Conservation (phyloP, 2,113 vertebrate genomes). For the Melierax canorus region DNA sequence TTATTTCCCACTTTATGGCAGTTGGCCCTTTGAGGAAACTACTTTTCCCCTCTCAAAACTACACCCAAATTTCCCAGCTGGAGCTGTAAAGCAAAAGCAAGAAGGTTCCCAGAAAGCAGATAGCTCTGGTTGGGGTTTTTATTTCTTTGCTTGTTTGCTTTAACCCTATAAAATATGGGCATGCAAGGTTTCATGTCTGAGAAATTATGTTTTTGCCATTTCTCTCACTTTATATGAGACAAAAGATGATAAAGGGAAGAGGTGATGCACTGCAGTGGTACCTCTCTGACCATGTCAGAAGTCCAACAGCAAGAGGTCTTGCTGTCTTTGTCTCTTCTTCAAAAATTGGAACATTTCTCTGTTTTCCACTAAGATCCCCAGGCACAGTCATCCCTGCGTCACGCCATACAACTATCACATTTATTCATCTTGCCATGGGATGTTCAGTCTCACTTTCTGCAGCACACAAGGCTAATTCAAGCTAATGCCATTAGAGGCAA, state of each 20-base stretch:
- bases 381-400: background rate
- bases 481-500: background rate
- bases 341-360: background rate
- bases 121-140: background rate
- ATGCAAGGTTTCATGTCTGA: background rate
- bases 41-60: background rate
- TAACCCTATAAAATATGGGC: background rate
- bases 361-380: background rate
- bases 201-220: background rate
- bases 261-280: background rate
- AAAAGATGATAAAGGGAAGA: background rate
- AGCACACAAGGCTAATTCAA: background rate
- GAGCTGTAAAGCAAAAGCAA: background rate
- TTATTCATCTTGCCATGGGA: background rate
- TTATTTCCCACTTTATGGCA: background rate
- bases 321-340: background rate
- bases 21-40: background rate
- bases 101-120: background rate
- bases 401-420: fast-evolving
- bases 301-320: background rate
- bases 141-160: background rate
- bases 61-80: background rate
- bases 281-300: background rate
- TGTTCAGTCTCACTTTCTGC: background rate
- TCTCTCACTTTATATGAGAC: background rate